phyloP scores from a whole-genome alignment of 2,113 vertebrate species.

The Daubentonia madagascariensis region DNA sequence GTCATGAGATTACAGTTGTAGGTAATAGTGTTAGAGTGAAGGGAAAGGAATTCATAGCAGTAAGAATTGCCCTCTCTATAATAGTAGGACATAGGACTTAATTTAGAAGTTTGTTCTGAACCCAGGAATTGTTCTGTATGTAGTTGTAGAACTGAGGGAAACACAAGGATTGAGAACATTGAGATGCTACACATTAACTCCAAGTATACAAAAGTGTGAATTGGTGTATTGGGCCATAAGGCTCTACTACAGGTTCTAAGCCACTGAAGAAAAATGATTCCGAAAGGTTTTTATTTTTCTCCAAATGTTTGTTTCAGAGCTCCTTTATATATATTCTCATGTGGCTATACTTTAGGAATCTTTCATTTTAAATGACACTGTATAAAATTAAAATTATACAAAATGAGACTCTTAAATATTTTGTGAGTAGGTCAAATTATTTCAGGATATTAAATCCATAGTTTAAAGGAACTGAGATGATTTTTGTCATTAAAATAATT shows the following conservation, averaged over 20 bases:
- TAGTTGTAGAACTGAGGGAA: not conserved
- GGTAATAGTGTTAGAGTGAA: not conserved
- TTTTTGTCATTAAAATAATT: conserved; percentile 21
- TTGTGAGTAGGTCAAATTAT: not conserved
- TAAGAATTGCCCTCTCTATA: not conserved
- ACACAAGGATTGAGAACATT: not conserved
- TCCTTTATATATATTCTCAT: not conserved
- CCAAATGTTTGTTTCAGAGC: not conserved
- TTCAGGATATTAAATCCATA: not conserved
- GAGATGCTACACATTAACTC: not conserved
- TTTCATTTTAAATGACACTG: not conserved
- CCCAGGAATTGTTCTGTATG: not conserved
- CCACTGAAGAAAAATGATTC: not conserved
- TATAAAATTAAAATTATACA: not conserved
- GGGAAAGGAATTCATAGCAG: rapidly evolving
- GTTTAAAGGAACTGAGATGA: not conserved
- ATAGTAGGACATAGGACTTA: not conserved
- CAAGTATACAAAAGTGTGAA: not conserved
- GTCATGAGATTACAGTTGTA: not conserved
- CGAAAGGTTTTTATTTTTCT: not conserved
- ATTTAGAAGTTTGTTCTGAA: not conserved
- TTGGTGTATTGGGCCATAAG: no score
- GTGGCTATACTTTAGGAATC: not conserved
- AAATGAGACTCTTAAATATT: not conserved
- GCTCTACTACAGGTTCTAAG: not conserved